Evolutionary conservation across 2,888 invertebrate genomes (phyloP).

Genomic region (Seira musarum): DNA sequence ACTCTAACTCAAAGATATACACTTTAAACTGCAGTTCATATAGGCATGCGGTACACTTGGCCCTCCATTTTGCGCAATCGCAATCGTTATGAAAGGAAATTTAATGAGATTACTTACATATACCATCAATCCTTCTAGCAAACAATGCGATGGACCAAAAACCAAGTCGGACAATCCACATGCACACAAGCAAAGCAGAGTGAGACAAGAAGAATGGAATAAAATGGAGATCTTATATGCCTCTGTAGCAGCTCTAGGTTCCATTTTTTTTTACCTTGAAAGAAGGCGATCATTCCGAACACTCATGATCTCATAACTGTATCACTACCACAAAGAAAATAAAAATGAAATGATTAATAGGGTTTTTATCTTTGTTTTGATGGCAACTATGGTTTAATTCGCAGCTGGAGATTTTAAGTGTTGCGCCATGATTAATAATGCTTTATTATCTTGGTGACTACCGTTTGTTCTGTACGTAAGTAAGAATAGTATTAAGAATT

Average conservation of each 20-base stretch:
- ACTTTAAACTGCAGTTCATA: too few relatives aligned
- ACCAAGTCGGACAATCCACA: too few relatives aligned
- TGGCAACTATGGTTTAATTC: conserved; percentile 55
- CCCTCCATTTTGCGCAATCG: too few relatives aligned
- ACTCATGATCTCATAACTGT: conserved; percentile 8
- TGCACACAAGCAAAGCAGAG: too few relatives aligned
- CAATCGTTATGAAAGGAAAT: too few relatives aligned
- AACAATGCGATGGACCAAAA: too few relatives aligned
- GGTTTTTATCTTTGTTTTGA: conserved; percentile 58
- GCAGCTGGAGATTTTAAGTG: conserved; percentile 60
- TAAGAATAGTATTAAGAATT: conserved; percentile 16
- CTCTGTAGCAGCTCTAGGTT: too few relatives aligned
- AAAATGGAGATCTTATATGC: not conserved
- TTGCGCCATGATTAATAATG: conserved; percentile 49
- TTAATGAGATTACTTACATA: too few relatives aligned
- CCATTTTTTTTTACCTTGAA: not conserved
- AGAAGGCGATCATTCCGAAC: conserved; percentile 1
- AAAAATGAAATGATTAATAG: conserved; percentile 57
- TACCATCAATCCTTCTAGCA: too few relatives aligned
- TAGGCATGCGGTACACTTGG: too few relatives aligned
- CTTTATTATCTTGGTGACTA: conserved; percentile 22
- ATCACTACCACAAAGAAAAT: not conserved
- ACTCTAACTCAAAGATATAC: too few relatives aligned
- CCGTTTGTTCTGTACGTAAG: conserved; percentile 25
- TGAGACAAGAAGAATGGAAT: too few relatives aligned